Base-by-base conservation (phyloP, 1,140 invertebrate species). In the Listronotus bonariensis region DNA sequence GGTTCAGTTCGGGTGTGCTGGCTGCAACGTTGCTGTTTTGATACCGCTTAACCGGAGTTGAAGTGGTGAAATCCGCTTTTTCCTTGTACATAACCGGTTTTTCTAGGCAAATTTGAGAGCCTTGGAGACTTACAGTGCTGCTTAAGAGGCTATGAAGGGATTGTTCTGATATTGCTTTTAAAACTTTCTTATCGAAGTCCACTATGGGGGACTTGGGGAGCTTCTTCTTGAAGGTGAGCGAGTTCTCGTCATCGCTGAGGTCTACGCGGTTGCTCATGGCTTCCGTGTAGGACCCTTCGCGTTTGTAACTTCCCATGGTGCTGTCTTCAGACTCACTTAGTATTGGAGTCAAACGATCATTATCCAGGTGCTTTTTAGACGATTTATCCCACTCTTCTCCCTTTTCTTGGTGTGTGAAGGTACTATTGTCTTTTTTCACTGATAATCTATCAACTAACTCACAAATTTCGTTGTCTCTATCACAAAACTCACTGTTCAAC, bases 1-100 rank as follows among this genome's bases (percentile, higher is more conserved):
- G 64, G 64, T 66, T 60, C 18, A 89, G 70, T 76, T 89, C 87
- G 0, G 87, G 87, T 12, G 87, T 88, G 56, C 86, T 88, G 0
- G 86, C 51, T n/a, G 68, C 68, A 0, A 56, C 54, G 15, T 31
- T 58, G 31, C 36, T 55, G 46, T 63, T 18, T 31, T 48, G 38
- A 15, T 36, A 48, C 36, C 38, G 38, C 20, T 42, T 53, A 52
- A 32, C 43, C n/a, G 64, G 69, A 5, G 56, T 65, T 1, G 59
- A 63, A 10, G 61, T 68, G 20, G 52, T 20, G 34, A 59, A 60
- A 45, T 14, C 55, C 17, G 43, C 34, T 34, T 40, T 31, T 3
- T 59, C 55, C 17, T 42, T 41, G 14, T 40, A 55, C 4, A 40
- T 61, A 2, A 26, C 48, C 12, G 31, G 14, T 31, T 61, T 32